Evolutionary conservation across 2,888 invertebrate genomes (phyloP).

Genomic region (Dendrolimus houi): DNA sequence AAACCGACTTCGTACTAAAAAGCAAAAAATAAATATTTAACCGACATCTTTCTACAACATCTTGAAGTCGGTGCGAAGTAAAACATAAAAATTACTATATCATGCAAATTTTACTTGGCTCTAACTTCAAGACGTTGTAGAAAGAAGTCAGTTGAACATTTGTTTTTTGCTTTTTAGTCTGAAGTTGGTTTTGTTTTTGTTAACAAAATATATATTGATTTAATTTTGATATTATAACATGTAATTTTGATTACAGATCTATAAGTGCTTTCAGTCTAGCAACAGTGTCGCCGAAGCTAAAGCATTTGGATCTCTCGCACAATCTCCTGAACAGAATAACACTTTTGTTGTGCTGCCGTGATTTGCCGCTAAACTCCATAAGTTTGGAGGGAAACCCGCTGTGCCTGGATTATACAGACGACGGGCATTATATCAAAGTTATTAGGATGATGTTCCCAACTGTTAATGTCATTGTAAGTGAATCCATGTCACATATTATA

Average conservation of each 20-base stretch:
- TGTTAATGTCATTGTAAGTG: constrained; percentile 68
- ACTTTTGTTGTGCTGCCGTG: constrained; percentile 31
- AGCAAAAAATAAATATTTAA: no score
- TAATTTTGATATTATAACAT: no score
- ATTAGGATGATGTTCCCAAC: constrained; percentile 68
- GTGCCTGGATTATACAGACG: constrained; percentile 78
- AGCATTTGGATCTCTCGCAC: constrained; percentile 41
- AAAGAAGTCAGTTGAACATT: no score
- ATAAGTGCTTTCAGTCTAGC: constrained; percentile 41
- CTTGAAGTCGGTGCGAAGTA: no score
- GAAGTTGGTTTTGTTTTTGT: no score
- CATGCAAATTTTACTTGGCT: no score
- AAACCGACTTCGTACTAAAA: no score
- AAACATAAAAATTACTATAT: no score
- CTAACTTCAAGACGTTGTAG: no score
- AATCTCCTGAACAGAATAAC: constrained; percentile 36
- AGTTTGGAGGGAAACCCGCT: constrained; percentile 83
- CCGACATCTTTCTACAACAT: no score
- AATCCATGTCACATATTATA: background rate
- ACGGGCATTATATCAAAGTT: constrained; percentile 76
- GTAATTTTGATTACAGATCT: constrained; percentile 24
- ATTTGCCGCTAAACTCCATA: constrained; percentile 65
- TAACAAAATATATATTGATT: no score
- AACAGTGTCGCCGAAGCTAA: constrained; percentile 30
- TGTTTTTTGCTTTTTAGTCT: no score